Evolutionary conservation across 2,888 invertebrate genomes (phyloP).

Genomic region (Stomorhina lunata): DNA sequence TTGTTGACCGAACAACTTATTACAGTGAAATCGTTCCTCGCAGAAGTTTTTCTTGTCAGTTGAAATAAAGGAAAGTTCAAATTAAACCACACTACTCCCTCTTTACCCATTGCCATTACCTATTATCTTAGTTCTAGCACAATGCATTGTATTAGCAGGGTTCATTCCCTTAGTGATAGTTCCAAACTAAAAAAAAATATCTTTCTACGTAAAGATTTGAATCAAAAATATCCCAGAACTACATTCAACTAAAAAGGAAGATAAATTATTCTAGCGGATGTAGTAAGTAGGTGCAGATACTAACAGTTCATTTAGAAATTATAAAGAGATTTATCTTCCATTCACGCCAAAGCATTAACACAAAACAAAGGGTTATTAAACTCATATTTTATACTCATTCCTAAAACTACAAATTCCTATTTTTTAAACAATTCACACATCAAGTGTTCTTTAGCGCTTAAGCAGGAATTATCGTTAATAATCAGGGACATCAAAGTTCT

Average conservation of each 20-base stretch:
- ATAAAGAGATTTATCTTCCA: neutral
- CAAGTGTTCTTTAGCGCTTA: conserved; percentile 4
- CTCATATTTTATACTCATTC: neutral
- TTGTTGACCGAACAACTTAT: too few relatives aligned
- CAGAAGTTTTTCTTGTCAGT: too few relatives aligned
- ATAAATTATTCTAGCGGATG: conserved; percentile 15
- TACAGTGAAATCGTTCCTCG: too few relatives aligned
- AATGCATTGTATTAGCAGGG: too few relatives aligned
- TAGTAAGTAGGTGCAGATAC: conserved; percentile 48
- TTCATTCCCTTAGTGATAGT: too few relatives aligned
- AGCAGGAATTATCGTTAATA: neutral
- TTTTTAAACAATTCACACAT: neutral
- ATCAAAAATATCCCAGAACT: too few relatives aligned
- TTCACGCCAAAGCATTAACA: neutral
- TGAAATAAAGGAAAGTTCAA: too few relatives aligned
- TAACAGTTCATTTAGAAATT: conserved; percentile 35
- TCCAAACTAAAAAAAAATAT: too few relatives aligned
- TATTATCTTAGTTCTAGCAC: too few relatives aligned
- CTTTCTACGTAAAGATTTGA: too few relatives aligned
- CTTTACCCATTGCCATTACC: too few relatives aligned
- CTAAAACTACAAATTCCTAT: neutral
- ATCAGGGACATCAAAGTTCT: conserved; percentile 14
- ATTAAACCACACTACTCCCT: too few relatives aligned
- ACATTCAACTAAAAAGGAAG: neutral
- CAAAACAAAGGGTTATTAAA: conserved; percentile 24